Percentiles rank a stretch among this genome's conserved stretches.
These are phyloP conservation scores for Heteromurus nitidus DNA, from an alignment of 2,888 invertebrate species.

Conservation along the genomic window DNA sequence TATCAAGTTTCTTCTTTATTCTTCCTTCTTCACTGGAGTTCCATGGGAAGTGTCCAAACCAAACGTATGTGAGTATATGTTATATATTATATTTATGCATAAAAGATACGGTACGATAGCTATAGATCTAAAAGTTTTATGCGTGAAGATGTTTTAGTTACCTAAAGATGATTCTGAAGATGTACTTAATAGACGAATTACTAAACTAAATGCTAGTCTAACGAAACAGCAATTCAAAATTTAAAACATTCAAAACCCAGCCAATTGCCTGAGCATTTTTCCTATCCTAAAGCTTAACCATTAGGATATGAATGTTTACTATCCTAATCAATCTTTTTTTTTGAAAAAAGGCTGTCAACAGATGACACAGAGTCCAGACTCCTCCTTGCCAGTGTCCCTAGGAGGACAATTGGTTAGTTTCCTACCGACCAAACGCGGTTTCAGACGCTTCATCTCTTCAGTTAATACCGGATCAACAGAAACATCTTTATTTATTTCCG, in stretches of 20 bases:
- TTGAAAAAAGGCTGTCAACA: conserved; percentile 54
- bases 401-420: conserved; percentile 84
- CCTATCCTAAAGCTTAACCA: not conserved
- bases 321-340: conserved; percentile 37
- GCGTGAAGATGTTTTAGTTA: conserved; percentile 47
- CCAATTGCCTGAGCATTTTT: not conserved
- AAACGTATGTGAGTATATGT: conserved; percentile 36
- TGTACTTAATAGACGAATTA: too few species aligned
- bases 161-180: conserved; percentile 21
- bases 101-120: conserved; percentile 16
- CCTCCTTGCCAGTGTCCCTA: conserved; percentile 84
- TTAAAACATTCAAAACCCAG: conserved; percentile 27
- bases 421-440: conserved; percentile 82
- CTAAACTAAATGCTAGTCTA: too few species aligned
- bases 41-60: conserved; percentile 55
- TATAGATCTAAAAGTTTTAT: conserved; percentile 21
- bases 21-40: conserved; percentile 44
- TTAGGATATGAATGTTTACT: conserved; percentile 1
- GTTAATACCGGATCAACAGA: conserved; percentile 63
- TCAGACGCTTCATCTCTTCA: conserved; percentile 74
- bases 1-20: conserved; percentile 52
- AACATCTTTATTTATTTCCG: conserved; percentile 61
- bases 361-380: conserved; percentile 90
- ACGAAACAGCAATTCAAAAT: conserved; percentile 11
- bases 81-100: conserved; percentile 37